These are phyloP conservation scores for Enhydra lutris DNA, from an alignment of 2,113 vertebrate species.

Conservation along the genomic window DNA sequence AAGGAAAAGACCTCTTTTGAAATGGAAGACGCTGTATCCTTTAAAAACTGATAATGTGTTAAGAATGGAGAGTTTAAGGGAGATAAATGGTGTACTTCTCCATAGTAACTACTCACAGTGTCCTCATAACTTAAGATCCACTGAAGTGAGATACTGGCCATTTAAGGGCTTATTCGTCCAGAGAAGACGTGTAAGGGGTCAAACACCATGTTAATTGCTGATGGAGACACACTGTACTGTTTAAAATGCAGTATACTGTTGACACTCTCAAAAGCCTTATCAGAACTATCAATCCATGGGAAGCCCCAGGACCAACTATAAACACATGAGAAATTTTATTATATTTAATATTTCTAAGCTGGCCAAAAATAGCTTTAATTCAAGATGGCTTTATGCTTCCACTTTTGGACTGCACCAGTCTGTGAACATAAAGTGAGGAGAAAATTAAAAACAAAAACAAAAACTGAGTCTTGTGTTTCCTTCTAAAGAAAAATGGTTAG, in stretches of 20 bases:
- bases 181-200: background rate
- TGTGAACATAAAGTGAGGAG: conserved; percentile 3
- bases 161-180: conserved; percentile 43
- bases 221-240: background rate
- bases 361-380: background rate
- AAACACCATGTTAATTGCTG: background rate
- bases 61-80: conserved; percentile 24
- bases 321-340: conserved; percentile 35
- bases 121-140: background rate
- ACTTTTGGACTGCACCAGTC: background rate
- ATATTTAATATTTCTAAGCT: conserved; percentile 5
- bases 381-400: conserved; percentile 1
- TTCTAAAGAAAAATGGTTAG: background rate
- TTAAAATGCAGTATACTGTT: background rate
- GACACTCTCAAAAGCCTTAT: conserved; percentile 15
- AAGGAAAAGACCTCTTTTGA: background rate
- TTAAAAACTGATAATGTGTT: conserved; percentile 38
- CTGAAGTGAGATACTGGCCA: background rate
- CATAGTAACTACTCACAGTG: conserved; percentile 32
- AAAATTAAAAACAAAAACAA: background rate
- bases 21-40: background rate
- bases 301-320: background rate
- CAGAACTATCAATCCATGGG: background rate
- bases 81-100: conserved; percentile 42
- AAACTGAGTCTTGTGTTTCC: background rate